Evolutionary conservation across 1,140 invertebrate species (phyloP), one percentile per base, ranked within the genome.

Genomic region (Calliopsis andreniformis): DNA sequence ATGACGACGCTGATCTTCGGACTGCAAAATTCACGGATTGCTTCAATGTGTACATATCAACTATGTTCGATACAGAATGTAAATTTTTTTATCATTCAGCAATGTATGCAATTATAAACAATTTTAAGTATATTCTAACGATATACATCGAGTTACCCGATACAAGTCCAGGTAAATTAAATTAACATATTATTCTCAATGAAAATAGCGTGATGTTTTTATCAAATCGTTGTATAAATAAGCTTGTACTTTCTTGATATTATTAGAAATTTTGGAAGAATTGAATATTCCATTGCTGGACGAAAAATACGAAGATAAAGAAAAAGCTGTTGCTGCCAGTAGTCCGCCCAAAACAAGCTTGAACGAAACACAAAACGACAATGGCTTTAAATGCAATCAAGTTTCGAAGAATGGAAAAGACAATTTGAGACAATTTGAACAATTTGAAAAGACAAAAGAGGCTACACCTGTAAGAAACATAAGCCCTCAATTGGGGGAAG

Each of bases 131-230:
- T 86, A 93, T 95, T 32, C 94, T 95, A 77, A 93, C 92, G 67
- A 86, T 96, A 51, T 92, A 93, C 85, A 86, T 96, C 32, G 88
- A 92, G 73, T 89, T 96, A 63, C 95, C 95, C 53, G 93, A 94
- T 75, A 92, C 91, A 28, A 93, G 93, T 83, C 91, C 93, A 91
- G 92, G 93, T 93, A 89, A 89, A 35, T 16, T 3, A 76, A 53
- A 42, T 3, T 45, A 25, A 43, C 14, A 14, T 49, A 28, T 61
- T 16, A 39, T 16, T 18, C 20, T 23, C 18, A 3, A 16, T 7
- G 30, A 25, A n/a, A 25, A 16, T 30, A 0, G 30, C 12, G 4
- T 28, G 7, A 12, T 42, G 12, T 18, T 56, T n/a, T 59, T 3
- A 20, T 18, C 59, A 39, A 20, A 25, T 64, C 64, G 14, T 49